Evolutionary conservation across 1,140 invertebrate genomes (phyloP), one percentile per base, ranked within the genome.

Genomic region (Drosophila persimilis): DNA sequence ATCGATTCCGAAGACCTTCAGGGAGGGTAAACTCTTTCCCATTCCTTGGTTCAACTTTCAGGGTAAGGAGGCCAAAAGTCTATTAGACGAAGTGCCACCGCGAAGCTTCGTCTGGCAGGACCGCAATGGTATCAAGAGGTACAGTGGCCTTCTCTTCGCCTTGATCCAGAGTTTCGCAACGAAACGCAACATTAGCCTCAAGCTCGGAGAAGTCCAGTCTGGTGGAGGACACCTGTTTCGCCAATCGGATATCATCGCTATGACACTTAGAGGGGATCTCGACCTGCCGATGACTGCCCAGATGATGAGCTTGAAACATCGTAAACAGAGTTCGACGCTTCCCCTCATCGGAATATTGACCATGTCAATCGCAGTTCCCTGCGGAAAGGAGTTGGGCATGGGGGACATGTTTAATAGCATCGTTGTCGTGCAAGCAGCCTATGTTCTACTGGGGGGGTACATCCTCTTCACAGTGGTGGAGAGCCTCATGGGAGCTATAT

Each of bases 341-440:
- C 6, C 35, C 4, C 2, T 6, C 0, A 0, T 78, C 0, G 50
- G 47, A 8, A 11, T 55, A 0, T 1, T 20, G 1, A 35, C 22
- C 9, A 1, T 74, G 0, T 6, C 63, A 2, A 17, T 83, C 2
- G 6, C 54, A 5, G 74, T 83, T n/a, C 79, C 79, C 0, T 81
- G 79, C 17, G 59, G 60, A 7, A 7, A 6, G 2, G 57, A 70
- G 17, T 3, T 83, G 6, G 20, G 13, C 2, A 2, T 74, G 1
- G 7, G 3, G 0, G 46, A 70, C 0, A 13, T 64, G 0, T n/a
- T 51, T 3, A 0, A 3, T 0, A 2, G 8, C 9, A 0, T 7
- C 15, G 62, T 1, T 26, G 58, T 20, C n/a, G 6, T 0, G 1
- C 15, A 3, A n/a, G 8, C 11, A 6, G 1, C 0, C 1, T 3